Base-by-base conservation (phyloP, 1,140 invertebrate genomes). In the Aphis craccivora region DNA sequence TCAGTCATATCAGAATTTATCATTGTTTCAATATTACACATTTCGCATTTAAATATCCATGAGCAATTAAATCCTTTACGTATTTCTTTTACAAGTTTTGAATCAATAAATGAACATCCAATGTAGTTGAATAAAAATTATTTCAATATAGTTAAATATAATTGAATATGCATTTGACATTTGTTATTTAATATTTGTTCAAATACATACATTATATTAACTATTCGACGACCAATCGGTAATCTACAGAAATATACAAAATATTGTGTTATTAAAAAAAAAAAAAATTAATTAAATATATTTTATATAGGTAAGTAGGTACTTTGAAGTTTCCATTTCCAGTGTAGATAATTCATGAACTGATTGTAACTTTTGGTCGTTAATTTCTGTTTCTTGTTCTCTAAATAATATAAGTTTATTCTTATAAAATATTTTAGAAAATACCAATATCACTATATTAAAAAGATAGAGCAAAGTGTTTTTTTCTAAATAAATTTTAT, bases 351-450 rank as follows among this genome's bases (percentile, higher is more conserved):
- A n/a, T 76, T 76, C 67, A 76, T 76, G 67, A 76, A 76, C 30
- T n/a, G 67, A 76, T 5, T 76, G 30, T 76, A 76, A 76, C 7
- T 76, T 76, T 30, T 76, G 67, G 67, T 76, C n/a, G 14, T 9
- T 76, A 76, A 76, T 30, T 35, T 76, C 30, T 76, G 67, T 76
- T 35, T 76, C 67, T n/a, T 76, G 67, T 76, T 76, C n/a, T 35
- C 67, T 76, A 76, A 76, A 76, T 76, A 76, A 76, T 76, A 76
- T 76, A 76, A n/a, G 67, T 76, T 76, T 76, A 76, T 76, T 76
- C 0, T 30, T 76, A 76, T 35, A 76, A 76, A 76, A 76, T 76
- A 76, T 76, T 76, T 76, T 35, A 11, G n/a, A 76, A n/a, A 76
- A 76, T 76, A 76, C 25, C n/a, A 76, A 76, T 76, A 55, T 1